Evolutionary conservation across 2,888 invertebrate genomes (phyloP).

Genomic region (Neria commutata): DNA sequence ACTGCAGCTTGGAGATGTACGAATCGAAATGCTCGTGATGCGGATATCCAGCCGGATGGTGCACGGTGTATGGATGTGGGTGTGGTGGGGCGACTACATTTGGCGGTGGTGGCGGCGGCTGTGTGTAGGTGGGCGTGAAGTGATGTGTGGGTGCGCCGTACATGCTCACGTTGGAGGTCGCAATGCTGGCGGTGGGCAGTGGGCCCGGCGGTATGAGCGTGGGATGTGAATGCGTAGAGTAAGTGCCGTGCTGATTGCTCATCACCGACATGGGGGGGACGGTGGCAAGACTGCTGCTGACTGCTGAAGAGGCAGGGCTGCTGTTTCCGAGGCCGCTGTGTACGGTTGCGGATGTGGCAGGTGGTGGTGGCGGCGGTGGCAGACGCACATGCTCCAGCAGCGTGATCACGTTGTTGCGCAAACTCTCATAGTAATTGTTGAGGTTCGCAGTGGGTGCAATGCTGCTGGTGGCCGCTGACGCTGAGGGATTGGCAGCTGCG

Average conservation of each 20-base stretch:
- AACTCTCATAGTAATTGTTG: slow-evolving; percentile 90
- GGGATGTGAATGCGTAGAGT: slow-evolving; percentile 34
- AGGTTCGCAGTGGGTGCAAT: too few species aligned
- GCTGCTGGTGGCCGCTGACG: slow-evolving; percentile 11
- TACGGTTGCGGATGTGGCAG: slow-evolving; percentile 31
- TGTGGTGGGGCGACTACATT: slow-evolving; percentile 33
- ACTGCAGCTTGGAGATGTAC: slow-evolving; percentile 89
- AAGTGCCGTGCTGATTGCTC: slow-evolving; percentile 25
- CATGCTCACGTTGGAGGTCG: slow-evolving; percentile 29
- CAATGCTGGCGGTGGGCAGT: slow-evolving; percentile 37
- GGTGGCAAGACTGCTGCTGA: slow-evolving; percentile 8
- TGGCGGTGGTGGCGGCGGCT: slow-evolving; percentile 39
- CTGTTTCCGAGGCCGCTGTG: neutral
- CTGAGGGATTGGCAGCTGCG: slow-evolving; percentile 15
- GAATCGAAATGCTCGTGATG: slow-evolving; percentile 91
- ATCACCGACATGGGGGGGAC: slow-evolving; percentile 10
- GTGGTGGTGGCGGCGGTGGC: slow-evolving; percentile 63
- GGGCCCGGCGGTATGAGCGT: slow-evolving; percentile 40
- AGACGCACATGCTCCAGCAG: slow-evolving; percentile 87
- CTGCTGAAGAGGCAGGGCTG: slow-evolving; percentile 34
- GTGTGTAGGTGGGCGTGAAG: slow-evolving; percentile 26
- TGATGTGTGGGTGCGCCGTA: slow-evolving; percentile 33
- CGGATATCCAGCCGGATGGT: slow-evolving; percentile 45
- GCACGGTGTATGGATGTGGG: slow-evolving; percentile 48
- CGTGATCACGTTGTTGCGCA: slow-evolving; percentile 91